Percentiles rank a stretch among this genome's conserved stretches.
phyloP scores from a whole-genome alignment of 2,888 invertebrate genomes.

The Digitonthophagus gazella region DNA sequence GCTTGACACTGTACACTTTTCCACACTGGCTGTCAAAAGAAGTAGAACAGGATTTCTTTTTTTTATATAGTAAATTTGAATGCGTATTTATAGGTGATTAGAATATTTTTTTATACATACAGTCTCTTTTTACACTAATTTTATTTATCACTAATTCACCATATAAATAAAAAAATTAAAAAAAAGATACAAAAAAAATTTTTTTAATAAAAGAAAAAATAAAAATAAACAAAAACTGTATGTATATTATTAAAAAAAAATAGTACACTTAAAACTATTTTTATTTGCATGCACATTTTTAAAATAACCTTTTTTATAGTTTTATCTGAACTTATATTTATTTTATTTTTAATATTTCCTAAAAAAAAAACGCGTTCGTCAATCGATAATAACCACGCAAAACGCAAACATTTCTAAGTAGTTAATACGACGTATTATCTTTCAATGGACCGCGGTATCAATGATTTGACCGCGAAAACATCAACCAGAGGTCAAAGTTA shows the following conservation, averaged over 20 bases:
- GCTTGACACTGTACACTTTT: conserved; percentile 22
- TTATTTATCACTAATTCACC: no score
- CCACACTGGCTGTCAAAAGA: conserved; percentile 8
- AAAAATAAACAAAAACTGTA: not conserved
- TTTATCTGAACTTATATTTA: no score
- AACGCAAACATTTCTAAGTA: not conserved
- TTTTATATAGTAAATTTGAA: not conserved
- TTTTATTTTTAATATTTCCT: no score
- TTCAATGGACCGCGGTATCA: not conserved
- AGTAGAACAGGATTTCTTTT: conserved; percentile 2
- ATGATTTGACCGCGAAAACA: no score
- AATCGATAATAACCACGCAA: not conserved
- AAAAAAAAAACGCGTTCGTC: not conserved
- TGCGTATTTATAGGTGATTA: not conserved
- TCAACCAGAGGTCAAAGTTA: no score
- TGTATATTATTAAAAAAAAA: not conserved
- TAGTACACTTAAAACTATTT: not conserved
- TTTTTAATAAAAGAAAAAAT: not conserved
- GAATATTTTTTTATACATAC: conserved; percentile 6
- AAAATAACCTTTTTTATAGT: not conserved
- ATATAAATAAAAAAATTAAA: no score
- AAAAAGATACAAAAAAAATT: no score
- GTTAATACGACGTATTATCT: no score
- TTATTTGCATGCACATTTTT: not conserved
- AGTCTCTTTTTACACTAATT: not conserved